phyloP scores from a whole-genome alignment of 1,140 invertebrate species.

The Zophobas morio region DNA sequence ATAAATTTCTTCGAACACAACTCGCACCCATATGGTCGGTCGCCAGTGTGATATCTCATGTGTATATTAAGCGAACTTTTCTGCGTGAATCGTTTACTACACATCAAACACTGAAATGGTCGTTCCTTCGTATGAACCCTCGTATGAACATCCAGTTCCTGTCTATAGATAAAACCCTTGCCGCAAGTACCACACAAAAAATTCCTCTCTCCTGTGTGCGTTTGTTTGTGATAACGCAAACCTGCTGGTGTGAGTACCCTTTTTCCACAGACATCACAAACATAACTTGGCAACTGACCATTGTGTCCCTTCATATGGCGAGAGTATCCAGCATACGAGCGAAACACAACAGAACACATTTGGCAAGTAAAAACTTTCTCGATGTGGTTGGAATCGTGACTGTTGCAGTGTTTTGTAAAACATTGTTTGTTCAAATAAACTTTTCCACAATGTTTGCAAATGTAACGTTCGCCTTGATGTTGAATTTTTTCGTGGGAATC shows the following conservation, averaged over 20 bases:
- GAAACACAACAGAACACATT: background rate
- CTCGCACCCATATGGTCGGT: too few species aligned
- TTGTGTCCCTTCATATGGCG: constrained; percentile 70
- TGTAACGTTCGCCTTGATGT: background rate
- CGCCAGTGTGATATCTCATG: too few species aligned
- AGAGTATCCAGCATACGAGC: constrained; percentile 48
- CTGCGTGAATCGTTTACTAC: background rate
- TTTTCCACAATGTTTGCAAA: background rate
- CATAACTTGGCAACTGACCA: background rate
- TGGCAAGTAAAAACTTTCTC: background rate
- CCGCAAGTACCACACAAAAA: constrained; percentile 47
- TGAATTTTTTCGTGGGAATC: too few species aligned
- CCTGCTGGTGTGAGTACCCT: background rate
- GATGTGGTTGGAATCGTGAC: background rate
- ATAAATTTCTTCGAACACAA: too few species aligned
- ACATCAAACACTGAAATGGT: background rate
- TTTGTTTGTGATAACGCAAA: constrained; percentile 8
- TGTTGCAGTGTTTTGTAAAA: background rate
- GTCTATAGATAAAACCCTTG: constrained; percentile 24
- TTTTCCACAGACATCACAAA: constrained; percentile 33
- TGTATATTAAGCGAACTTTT: background rate
- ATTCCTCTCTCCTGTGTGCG: constrained; percentile 46
- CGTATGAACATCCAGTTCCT: constrained; percentile 57
- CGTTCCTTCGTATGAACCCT: constrained; percentile 37
- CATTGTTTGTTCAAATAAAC: background rate